Evolutionary conservation across 1,140 invertebrate genomes (phyloP), one percentile per base, ranked within the genome.

Genomic region (Pseudomyrmex pallidus): DNA sequence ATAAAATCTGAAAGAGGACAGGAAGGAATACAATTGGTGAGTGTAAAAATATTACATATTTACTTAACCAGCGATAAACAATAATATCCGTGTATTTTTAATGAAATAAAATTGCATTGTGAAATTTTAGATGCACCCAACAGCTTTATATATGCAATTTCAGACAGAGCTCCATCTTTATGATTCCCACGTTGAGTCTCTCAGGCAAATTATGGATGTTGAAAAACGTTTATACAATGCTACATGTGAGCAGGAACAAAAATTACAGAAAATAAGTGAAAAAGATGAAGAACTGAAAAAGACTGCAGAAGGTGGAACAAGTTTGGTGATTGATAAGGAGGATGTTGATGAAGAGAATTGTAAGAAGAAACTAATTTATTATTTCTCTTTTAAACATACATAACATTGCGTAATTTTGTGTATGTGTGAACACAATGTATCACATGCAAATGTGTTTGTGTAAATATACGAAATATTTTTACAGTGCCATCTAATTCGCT

Each of bases 101-200:
- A 67, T n/a, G 76, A 77, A 77, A 10, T 80, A 35, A 64, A 72
- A 54, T 12, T 57, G 7, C 44, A 64, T 82, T 86, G 13, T 86
- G 13, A 22, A 78, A 78, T 82, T 87, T 44, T 48, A 93, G 90
- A 70, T 93, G 72, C 91, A 93, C 70, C 93, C 94, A 82, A 91
- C 90, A 52, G 93, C 93, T n/a, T 87, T 94, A 22, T 91, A 93
- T 82, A 94, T 94, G 90, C 93, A 94, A 70, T 93, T 94, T 77
- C 93, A 94, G 89, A 91, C 93, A 0, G 94, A 95, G 83, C 85
- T 94, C 17, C 93, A 92, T 90, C 90, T 94, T 25, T 85, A 94
- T 56, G 93, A 95, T 74, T 92, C 93, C 15, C 93, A 92, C 59
- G 93, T 93, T 56, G 93, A 94, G 78, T 93, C 92, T 7, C 73